Percentiles rank a stretch among this genome's conserved stretches.
Conservation (phyloP, 2,113 vertebrate genomes). For the Saguinus midas region DNA sequence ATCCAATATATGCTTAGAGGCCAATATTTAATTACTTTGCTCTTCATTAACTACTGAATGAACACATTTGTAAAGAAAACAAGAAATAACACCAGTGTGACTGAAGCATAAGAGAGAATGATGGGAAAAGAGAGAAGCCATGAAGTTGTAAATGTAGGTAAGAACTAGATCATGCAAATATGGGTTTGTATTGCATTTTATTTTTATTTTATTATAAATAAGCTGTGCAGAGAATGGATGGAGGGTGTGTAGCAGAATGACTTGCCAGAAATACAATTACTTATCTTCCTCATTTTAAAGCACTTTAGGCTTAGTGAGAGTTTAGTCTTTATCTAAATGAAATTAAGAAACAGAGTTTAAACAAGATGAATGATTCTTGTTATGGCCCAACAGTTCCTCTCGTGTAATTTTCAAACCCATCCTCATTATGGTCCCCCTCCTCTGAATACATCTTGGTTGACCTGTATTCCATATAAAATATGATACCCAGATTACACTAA, state of each 20-base stretch:
- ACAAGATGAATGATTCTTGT: background rate
- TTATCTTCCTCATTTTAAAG: background rate
- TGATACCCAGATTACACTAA: background rate
- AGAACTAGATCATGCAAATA: background rate
- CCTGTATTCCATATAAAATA: background rate
- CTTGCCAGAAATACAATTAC: background rate
- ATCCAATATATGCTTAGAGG: background rate
- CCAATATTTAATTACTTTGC: background rate
- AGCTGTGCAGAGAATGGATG: background rate
- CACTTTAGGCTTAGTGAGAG: background rate
- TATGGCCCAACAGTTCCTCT: background rate
- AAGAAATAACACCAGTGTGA: background rate
- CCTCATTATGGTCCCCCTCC: background rate
- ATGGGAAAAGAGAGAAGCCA: background rate
- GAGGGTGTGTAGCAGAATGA: background rate
- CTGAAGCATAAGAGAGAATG: background rate
- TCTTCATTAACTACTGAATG: background rate
- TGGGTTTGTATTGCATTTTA: background rate
- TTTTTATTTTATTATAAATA: background rate
- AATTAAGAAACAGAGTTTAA: conserved; percentile 3
- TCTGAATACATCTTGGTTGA: background rate
- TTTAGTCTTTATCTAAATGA: background rate
- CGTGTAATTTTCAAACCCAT: background rate
- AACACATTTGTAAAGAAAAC: background rate
- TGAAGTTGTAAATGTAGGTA: background rate